Evolutionary conservation across 2,888 invertebrate species (phyloP).

Genomic region (Lithosia quadra): DNA sequence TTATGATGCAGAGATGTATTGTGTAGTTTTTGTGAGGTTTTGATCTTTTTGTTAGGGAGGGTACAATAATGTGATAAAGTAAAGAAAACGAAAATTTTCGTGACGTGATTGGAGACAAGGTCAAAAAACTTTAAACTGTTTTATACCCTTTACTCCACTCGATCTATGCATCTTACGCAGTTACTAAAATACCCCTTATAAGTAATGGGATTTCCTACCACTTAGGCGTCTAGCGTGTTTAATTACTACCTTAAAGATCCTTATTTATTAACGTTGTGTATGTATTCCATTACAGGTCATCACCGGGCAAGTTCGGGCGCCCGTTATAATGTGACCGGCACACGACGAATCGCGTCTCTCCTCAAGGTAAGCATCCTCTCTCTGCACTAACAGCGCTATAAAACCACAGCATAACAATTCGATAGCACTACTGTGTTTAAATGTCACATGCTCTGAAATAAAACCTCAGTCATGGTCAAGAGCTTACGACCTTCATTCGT

Average conservation of each 20-base stretch:
- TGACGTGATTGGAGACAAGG: too few relatives aligned
- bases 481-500: slow-evolving; percentile 11
- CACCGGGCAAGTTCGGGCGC: slow-evolving; percentile 66
- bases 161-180: too few relatives aligned
- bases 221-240: background rate
- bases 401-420: background rate
- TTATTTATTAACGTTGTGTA: slow-evolving; percentile 1
- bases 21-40: background rate
- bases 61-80: background rate
- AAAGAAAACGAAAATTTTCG: background rate
- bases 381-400: slow-evolving; percentile 25
- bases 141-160: too few relatives aligned
- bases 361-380: slow-evolving; percentile 78
- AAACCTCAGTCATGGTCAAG: slow-evolving; percentile 19
- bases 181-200: too few relatives aligned
- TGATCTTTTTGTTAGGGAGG: background rate
- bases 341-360: slow-evolving; percentile 77
- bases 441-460: slow-evolving; percentile 16
- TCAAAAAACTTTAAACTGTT: too few relatives aligned
- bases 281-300: slow-evolving; percentile 64
- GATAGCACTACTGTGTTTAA: slow-evolving; percentile 14
- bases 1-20: too few relatives aligned
- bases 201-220: background rate
- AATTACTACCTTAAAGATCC: background rate
- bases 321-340: slow-evolving; percentile 85